These are phyloP conservation scores for Mionectes olivaceus DNA, from an alignment of 2,797 vertebrate genomes.

Conservation along the genomic window DNA sequence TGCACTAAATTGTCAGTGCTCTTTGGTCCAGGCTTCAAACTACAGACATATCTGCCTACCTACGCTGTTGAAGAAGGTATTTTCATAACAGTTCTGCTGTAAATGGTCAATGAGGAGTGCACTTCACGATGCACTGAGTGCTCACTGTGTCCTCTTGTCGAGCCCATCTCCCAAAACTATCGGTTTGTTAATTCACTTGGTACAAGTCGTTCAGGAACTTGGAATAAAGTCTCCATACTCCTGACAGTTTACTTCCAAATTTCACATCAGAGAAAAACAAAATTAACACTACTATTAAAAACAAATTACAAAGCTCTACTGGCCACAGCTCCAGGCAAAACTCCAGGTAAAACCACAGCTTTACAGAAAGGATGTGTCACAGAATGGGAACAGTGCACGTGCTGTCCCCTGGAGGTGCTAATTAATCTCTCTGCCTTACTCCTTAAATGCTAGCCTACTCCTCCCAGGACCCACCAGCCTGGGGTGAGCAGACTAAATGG, in stretches of 20 bases:
- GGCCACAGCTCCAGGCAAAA: background rate
- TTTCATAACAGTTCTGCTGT: background rate
- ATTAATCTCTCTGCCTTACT: background rate
- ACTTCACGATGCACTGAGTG: background rate
- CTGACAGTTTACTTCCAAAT: background rate
- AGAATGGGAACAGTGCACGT: accelerated
- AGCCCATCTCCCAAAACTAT: background rate
- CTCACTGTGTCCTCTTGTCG: background rate
- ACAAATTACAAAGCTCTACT: background rate
- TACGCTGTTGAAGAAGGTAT: background rate
- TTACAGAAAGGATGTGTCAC: background rate
- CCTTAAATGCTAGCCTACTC: background rate
- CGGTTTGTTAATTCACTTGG: background rate
- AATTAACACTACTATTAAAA: background rate
- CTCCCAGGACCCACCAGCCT: background rate
- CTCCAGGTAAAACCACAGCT: background rate
- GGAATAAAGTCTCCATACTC: background rate
- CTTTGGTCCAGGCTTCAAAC: background rate
- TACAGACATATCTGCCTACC: background rate
- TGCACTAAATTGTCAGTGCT: background rate
- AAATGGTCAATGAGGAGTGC: background rate
- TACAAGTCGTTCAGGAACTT: background rate
- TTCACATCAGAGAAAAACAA: background rate
- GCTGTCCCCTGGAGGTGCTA: background rate
- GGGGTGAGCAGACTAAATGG: background rate